Evolutionary conservation across 1,140 invertebrate species (phyloP), one percentile per base, ranked within the genome.

Genomic region (Ectropis grisescens): DNA sequence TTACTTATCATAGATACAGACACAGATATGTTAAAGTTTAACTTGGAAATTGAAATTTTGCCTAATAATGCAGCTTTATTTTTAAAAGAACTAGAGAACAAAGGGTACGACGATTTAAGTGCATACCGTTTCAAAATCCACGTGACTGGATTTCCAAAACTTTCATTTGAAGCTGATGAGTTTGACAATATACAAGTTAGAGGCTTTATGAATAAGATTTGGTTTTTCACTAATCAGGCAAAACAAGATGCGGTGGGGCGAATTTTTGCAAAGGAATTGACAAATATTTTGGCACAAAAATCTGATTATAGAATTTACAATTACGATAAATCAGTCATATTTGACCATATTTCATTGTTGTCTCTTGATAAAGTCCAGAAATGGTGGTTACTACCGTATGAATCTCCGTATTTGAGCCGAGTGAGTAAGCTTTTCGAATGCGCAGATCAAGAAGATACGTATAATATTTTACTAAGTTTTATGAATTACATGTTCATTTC

Each of bases 331-430:
- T 37, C 14, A 10, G 35, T 0, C 37, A 44, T 22, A 12, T 35
- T 44, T 23, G 41, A 49, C 24, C 28, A 37, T 4, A 37, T 49
- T 15, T 49, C 33, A 11, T 19, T 40, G 12, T 25, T 29, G 13
- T 49, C 36, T 34, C 47, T 44, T 28, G 47, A 49, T 11, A 30
- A 44, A 13, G 41, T 49, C 19, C 33, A 41, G 31, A 49, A 44
- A 28, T 49, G 47, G 47, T 49, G 47, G 47, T 40, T 40, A 29
- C 4, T 22, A 11, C 30, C 28, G 22, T 14, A 29, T 5, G 9
- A 37, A 27, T 30, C 34, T 1, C 35, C 31, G 2, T 47, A 47
- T 30, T 27, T 47, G 16, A 41, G 37, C n/a, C 37, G 42, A 23
- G 28, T 26, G n/a, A 37, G 35, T 14, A 28, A 29, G 8, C 31